These are phyloP conservation scores for Rafetus swinhoei DNA, from an alignment of 2,113 vertebrate genomes.

Conservation along the genomic window DNA sequence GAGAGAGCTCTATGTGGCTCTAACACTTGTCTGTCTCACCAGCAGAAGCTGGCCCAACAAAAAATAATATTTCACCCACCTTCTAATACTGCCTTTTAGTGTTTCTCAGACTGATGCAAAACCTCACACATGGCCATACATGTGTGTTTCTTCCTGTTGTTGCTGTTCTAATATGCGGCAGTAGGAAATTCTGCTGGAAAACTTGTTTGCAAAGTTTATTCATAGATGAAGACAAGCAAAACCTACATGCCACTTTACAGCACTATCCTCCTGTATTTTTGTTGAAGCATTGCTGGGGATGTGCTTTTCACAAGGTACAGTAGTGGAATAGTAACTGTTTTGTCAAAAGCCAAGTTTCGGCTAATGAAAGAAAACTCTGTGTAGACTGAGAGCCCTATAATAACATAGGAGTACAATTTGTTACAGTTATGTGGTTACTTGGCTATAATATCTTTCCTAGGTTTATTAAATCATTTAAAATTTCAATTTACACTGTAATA, in stretches of 20 bases:
- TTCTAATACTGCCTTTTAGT: slow-evolving; percentile 25
- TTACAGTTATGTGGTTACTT: slow-evolving; percentile 76
- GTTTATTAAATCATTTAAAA: slow-evolving; percentile 84
- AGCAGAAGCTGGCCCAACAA: background rate
- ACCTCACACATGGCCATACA: background rate
- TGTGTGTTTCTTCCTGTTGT: background rate
- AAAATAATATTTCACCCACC: background rate
- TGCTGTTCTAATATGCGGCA: background rate
- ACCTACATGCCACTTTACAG: slow-evolving; percentile 20
- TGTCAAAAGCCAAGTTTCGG: slow-evolving; percentile 49
- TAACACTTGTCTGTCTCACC: background rate
- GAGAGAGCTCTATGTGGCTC: background rate
- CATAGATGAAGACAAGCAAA: slow-evolving; percentile 16
- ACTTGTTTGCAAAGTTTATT: slow-evolving; percentile 22
- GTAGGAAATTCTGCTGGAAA: slow-evolving; percentile 21
- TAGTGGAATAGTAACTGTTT: slow-evolving; percentile 49
- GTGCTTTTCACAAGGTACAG: slow-evolving; percentile 50
- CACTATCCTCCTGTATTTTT: slow-evolving; percentile 18
- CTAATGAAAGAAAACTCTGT: slow-evolving; percentile 51
- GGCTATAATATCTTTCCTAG: slow-evolving; percentile 79
- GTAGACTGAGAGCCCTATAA: slow-evolving; percentile 45
- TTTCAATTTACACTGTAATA: slow-evolving; percentile 81
- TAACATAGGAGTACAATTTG: slow-evolving; percentile 68
- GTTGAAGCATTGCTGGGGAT: slow-evolving; percentile 17
- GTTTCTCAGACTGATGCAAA: slow-evolving; percentile 13